phyloP scores from a whole-genome alignment of 2,113 vertebrate genomes.

The Acrocephalus kingi region DNA sequence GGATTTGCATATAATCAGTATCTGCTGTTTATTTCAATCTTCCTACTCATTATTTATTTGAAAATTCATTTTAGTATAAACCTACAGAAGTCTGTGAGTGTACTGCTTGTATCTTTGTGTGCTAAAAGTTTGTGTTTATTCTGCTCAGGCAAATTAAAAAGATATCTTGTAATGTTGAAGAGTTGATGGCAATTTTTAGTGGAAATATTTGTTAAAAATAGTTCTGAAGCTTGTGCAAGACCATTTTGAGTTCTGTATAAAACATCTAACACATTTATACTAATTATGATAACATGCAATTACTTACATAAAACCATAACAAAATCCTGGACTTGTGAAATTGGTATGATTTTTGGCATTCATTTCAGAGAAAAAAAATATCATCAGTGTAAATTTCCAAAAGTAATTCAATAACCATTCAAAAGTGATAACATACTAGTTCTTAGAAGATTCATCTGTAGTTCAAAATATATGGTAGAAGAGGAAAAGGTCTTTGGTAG shows the following conservation, averaged over 20 bases:
- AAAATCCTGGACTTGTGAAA: not conserved
- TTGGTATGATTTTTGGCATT: not conserved
- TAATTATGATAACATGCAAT: not conserved
- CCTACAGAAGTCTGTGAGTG: conserved; percentile 18
- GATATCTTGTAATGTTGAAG: not conserved
- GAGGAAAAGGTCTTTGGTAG: not conserved
- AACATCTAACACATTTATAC: not conserved
- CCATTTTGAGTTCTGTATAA: not conserved
- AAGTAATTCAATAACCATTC: not conserved
- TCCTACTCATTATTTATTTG: not conserved
- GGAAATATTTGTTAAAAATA: not conserved
- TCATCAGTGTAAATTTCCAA: not conserved
- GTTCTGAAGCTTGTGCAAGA: not conserved
- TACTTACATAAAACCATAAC: not conserved
- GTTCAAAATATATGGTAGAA: not conserved
- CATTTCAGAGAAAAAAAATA: not conserved
- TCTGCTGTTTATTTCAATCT: not conserved
- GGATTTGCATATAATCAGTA: not conserved
- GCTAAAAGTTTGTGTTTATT: conserved; percentile 9
- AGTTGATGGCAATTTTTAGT: not conserved
- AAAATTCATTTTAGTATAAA: conserved; percentile 28
- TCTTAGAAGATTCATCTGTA: not conserved
- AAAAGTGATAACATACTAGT: not conserved
- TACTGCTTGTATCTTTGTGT: conserved; percentile 6
- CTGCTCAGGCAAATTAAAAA: conserved; percentile 2